Evolutionary conservation across 2,113 vertebrate species (phyloP).

Genomic region (Hypomesus transpacificus): DNA sequence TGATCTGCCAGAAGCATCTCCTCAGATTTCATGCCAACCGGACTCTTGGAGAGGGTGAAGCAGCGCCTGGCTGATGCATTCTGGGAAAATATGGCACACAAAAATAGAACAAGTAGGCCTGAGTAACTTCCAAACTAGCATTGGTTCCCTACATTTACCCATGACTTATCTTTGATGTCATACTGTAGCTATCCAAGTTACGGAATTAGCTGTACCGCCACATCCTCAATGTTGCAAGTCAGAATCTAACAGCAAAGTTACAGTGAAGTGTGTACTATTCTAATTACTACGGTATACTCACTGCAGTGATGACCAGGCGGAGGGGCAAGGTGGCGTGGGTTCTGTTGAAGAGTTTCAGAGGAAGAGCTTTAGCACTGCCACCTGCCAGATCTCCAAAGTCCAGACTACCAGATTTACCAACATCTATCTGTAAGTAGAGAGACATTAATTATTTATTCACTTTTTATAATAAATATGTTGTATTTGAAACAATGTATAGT

Average conservation of each 20-base stretch:
- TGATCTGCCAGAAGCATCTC: conserved; percentile 53
- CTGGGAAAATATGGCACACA: conserved; percentile 57
- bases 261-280: not conserved
- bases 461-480: too few species aligned
- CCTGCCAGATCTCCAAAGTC: conserved; percentile 89
- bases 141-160: too few species aligned
- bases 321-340: conserved; percentile 86
- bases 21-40: conserved; percentile 60
- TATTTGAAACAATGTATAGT: too few species aligned
- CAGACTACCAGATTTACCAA: conserved; percentile 71
- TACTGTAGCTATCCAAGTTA: too few species aligned
- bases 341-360: conserved; percentile 84
- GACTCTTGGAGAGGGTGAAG: conserved; percentile 88
- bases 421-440: conserved; percentile 75
- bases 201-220: not conserved
- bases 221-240: not conserved
- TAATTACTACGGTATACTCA: conserved; percentile 69
- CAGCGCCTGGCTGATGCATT: conserved; percentile 87
- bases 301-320: conserved; percentile 89
- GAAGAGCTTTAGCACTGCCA: conserved; percentile 82
- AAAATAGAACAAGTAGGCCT: not conserved
- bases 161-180: too few species aligned
- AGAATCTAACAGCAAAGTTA: not conserved
- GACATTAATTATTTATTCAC: not conserved
- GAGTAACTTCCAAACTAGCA: too few species aligned